Evolutionary conservation across 2,888 invertebrate genomes (phyloP).

Genomic region (Thera britannica): DNA sequence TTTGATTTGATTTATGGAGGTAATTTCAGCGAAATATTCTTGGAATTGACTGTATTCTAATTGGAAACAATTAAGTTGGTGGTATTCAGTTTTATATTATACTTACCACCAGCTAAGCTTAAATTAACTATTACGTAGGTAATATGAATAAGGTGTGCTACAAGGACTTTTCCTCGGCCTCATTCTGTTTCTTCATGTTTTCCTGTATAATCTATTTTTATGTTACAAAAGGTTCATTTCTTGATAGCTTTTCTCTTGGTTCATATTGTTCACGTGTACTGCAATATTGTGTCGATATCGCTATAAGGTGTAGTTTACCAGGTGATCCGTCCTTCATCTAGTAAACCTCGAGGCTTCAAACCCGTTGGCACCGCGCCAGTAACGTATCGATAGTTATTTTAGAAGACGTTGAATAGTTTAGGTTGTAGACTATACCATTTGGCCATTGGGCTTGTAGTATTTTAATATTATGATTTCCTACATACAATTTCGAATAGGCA

Average conservation of each 20-base stretch:
- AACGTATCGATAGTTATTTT: slow-evolving; percentile 28
- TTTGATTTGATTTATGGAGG: slow-evolving; percentile 7
- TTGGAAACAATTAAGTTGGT: too few relatives aligned
- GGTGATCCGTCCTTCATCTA: slow-evolving; percentile 19
- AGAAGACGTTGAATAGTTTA: slow-evolving; percentile 14
- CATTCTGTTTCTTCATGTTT: background rate
- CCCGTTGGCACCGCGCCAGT: slow-evolving; percentile 22
- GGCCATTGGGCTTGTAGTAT: background rate
- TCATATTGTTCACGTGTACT: background rate
- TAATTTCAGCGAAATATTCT: slow-evolving; percentile 1
- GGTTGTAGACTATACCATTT: slow-evolving; percentile 4
- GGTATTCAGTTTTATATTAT: too few relatives aligned
- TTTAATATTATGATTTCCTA: background rate
- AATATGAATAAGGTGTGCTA: too few relatives aligned
- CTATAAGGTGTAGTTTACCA: slow-evolving; percentile 15
- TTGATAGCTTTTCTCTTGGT: background rate
- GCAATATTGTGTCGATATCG: background rate
- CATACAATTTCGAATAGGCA: too few relatives aligned
- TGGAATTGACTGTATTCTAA: background rate
- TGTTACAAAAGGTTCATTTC: background rate
- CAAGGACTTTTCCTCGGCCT: background rate
- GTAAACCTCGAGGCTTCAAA: slow-evolving; percentile 15
- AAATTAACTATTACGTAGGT: too few relatives aligned
- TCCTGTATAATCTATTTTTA: background rate
- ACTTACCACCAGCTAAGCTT: too few relatives aligned